A percentile compares a stretch with the other conserved stretches of the same genome.
Evolutionary conservation across 37 sponge, comb jelly and placozoan species (phyloP).

Genomic region (Beroe ovata): DNA sequence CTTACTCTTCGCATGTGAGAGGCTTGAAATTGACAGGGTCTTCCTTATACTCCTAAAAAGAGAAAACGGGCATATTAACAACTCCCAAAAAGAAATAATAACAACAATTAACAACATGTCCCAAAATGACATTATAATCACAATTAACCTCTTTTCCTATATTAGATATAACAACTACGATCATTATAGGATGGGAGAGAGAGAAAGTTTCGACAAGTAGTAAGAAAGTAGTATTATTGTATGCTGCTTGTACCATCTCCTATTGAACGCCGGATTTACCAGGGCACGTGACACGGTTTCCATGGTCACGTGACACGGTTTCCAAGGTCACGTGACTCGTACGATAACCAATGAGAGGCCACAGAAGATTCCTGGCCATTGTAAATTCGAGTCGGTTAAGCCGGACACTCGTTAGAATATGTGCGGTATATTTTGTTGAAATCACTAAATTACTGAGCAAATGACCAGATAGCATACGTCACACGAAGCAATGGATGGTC

Average conservation of each 20-base stretch:
- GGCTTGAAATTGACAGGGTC: constrained; percentile 92
- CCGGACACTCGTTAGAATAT: neutral
- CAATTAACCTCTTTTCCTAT: too few species aligned
- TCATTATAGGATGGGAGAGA: too few species aligned
- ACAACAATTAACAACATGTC: too few species aligned
- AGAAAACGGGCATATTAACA: too few species aligned
- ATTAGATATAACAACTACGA: too few species aligned
- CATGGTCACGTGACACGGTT: neutral
- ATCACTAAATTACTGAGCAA: neutral
- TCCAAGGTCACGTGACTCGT: neutral
- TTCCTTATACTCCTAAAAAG: constrained; percentile 80
- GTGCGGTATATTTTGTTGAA: neutral
- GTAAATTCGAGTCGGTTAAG: neutral
- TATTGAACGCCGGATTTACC: neutral
- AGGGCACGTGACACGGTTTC: neutral
- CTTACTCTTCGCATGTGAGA: constrained; percentile 81
- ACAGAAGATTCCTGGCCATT: neutral
- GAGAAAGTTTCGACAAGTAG: too few species aligned
- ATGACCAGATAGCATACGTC: neutral
- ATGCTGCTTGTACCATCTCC: neutral
- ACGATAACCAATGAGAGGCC: neutral
- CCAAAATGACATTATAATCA: too few species aligned
- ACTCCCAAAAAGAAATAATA: too few species aligned
- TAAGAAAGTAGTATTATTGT: too few species aligned
- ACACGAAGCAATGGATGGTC: too few species aligned